Conservation (phyloP, 2,113 vertebrate genomes). For the Uria lomvia region DNA sequence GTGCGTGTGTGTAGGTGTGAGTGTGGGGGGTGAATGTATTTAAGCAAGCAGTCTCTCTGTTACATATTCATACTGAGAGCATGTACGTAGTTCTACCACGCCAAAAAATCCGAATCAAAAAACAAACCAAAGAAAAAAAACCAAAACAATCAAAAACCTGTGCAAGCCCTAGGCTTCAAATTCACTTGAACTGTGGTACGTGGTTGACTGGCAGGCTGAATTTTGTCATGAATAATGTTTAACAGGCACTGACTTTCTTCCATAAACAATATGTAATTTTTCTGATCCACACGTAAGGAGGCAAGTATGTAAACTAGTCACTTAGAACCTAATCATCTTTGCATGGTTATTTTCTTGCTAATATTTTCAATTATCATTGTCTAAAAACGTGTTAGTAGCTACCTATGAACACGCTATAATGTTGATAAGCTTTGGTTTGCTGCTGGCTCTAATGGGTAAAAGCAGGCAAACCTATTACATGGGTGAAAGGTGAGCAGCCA, state of each 20-base stretch:
- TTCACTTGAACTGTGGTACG: background rate
- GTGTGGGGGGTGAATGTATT: background rate
- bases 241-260: constrained; percentile 1
- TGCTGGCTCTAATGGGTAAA: background rate
- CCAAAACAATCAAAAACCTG: background rate
- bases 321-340: background rate
- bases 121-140: background rate
- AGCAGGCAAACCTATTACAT: background rate
- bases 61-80: background rate
- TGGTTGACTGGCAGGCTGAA: background rate
- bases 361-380: background rate
- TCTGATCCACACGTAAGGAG: background rate
- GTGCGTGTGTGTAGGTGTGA: background rate
- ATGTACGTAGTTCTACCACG: background rate
- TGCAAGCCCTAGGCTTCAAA: background rate
- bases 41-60: background rate
- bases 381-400: background rate
- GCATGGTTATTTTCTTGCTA: background rate
- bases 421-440: background rate
- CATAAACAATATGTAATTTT: background rate
- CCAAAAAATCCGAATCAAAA: background rate
- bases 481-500: background rate
- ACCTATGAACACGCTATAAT: background rate
- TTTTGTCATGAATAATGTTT: constrained; percentile 21
- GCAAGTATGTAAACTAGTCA: background rate